These are phyloP conservation scores for Euplagia quadripunctaria DNA, from an alignment of 2,888 invertebrate genomes.

Conservation along the genomic window DNA sequence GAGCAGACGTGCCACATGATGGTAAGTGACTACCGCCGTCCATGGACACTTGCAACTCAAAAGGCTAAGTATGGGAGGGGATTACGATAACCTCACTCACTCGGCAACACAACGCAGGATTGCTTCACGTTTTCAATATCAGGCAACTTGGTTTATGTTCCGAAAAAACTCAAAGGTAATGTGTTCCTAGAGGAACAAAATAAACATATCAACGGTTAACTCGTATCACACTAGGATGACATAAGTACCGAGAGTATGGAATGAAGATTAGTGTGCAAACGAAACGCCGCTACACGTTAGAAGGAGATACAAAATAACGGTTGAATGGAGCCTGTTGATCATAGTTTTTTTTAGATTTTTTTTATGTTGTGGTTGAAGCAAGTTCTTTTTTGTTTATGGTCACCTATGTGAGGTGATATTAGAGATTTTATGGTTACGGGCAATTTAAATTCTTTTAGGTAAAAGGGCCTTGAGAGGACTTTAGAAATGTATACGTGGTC, in stretches of 20 bases:
- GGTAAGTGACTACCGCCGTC: too few relatives aligned
- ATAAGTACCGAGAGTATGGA: constrained; percentile 39
- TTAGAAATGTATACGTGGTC: neutral
- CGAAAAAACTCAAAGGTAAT: too few relatives aligned
- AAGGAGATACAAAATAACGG: constrained; percentile 47
- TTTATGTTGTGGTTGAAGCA: constrained; percentile 21
- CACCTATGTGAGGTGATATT: constrained; percentile 12
- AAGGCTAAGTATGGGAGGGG: too few relatives aligned
- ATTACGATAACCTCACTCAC: too few relatives aligned
- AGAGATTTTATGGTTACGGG: constrained; percentile 17
- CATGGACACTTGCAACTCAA: too few relatives aligned
- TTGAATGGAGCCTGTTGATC: constrained; percentile 50
- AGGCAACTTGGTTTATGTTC: too few relatives aligned
- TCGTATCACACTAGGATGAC: constrained; percentile 29
- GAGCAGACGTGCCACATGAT: too few relatives aligned
- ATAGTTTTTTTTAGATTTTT: constrained; percentile 38
- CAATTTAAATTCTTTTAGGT: constrained; percentile 5
- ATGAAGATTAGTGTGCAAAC: constrained; percentile 46
- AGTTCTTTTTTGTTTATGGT: constrained; percentile 24
- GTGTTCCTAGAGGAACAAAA: neutral
- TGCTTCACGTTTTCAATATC: too few relatives aligned
- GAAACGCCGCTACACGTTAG: constrained; percentile 31
- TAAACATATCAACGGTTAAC: neutral
- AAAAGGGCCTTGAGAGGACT: neutral
- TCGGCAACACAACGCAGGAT: too few relatives aligned